Evolutionary conservation across 2,113 vertebrate species (phyloP).

Genomic region (Chelonoidis abingdonii): DNA sequence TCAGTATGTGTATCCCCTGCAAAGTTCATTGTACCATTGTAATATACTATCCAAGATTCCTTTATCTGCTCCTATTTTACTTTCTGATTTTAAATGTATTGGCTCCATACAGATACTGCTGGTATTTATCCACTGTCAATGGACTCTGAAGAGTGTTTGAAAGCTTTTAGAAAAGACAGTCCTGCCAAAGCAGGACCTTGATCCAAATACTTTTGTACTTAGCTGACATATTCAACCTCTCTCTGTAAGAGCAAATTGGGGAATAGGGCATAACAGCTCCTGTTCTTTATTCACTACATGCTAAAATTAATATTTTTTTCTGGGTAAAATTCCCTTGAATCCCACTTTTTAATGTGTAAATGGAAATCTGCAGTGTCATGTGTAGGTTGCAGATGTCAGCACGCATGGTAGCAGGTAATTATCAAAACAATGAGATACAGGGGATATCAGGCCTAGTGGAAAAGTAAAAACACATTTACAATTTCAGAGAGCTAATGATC

Average conservation of each 20-base stretch:
- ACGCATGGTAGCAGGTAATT: constrained; percentile 48
- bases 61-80: constrained; percentile 19
- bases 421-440: constrained; percentile 9
- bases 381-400: constrained; percentile 34
- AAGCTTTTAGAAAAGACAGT: background rate
- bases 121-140: background rate
- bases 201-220: background rate
- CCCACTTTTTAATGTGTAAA: background rate
- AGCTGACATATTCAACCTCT: background rate
- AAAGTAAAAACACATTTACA: constrained; percentile 38
- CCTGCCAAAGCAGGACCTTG: background rate
- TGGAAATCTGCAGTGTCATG: background rate
- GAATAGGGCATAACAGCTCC: background rate
- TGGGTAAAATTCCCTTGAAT: background rate
- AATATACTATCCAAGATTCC: constrained; percentile 12
- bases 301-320: background rate
- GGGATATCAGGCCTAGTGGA: background rate
- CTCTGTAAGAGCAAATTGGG: background rate
- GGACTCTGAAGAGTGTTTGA: background rate
- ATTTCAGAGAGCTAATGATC: constrained; percentile 26
- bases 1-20: background rate
- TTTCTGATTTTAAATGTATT: background rate
- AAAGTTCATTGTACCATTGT: background rate
- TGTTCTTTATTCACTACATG: background rate
- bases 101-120: background rate